Percentiles rank a stretch among this genome's conserved stretches.
These are phyloP conservation scores for Falco peregrinus DNA, from an alignment of 2,797 vertebrate genomes.

Conservation along the genomic window DNA sequence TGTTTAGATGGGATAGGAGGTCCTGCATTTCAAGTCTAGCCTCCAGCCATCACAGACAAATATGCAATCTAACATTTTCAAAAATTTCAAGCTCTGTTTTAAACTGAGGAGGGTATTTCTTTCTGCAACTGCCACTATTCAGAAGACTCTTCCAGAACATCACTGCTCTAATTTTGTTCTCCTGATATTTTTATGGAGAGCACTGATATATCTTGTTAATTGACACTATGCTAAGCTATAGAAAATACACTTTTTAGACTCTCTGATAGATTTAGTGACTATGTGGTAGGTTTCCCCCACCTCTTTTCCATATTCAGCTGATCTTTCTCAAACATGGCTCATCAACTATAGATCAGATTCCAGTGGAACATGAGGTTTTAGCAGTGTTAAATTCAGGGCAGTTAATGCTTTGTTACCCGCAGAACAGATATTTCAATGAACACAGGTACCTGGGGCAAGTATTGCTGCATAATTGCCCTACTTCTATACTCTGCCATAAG, in stretches of 20 bases:
- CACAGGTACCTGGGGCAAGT: background rate
- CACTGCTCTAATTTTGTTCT: background rate
- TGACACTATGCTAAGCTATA: background rate
- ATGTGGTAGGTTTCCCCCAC: background rate
- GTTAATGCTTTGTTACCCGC: background rate
- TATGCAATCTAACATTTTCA: background rate
- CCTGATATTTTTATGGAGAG: background rate
- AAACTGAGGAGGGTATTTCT: background rate
- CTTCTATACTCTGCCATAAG: background rate
- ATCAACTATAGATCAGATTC: background rate
- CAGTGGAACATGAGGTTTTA: background rate
- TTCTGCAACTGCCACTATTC: background rate
- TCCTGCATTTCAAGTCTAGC: background rate
- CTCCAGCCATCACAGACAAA: background rate
- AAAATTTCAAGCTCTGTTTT: background rate
- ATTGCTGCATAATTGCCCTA: background rate
- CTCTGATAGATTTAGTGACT: background rate
- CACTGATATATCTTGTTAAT: background rate
- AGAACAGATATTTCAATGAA: background rate
- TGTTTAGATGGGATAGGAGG: background rate
- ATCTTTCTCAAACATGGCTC: background rate
- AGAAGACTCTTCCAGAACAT: background rate
- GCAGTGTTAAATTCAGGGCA: background rate
- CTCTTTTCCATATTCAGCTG: background rate
- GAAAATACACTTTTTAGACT: background rate